A percentile compares a stretch with the other conserved stretches of the same genome.
phyloP scores from a whole-genome alignment of 1,140 invertebrate genomes.

The Hyphantria cunea region DNA sequence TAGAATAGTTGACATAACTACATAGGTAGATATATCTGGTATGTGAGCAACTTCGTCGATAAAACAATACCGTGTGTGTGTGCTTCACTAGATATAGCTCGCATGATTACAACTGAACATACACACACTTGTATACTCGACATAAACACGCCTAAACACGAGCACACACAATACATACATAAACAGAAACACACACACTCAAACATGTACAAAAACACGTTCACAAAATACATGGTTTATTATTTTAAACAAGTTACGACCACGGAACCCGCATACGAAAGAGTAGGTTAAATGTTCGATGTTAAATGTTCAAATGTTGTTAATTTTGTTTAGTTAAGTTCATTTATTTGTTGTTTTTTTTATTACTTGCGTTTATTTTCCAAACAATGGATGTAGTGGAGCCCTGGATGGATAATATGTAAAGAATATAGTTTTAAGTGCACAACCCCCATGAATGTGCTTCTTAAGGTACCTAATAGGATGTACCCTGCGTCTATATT shows the following conservation, averaged over 20 bases:
- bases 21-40: slow-evolving; percentile 58
- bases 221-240: slow-evolving; percentile 40
- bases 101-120: slow-evolving; percentile 53
- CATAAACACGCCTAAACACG: slow-evolving; percentile 11
- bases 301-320: slow-evolving; percentile 58
- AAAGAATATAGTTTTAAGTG: slow-evolving; percentile 68
- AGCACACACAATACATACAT: background rate
- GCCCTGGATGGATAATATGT: slow-evolving; percentile 68
- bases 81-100: slow-evolving; percentile 64
- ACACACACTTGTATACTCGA: slow-evolving; percentile 49
- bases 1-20: background rate
- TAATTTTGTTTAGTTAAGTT: slow-evolving; percentile 38
- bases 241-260: slow-evolving; percentile 26
- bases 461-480: slow-evolving; percentile 71
- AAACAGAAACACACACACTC: slow-evolving; percentile 39
- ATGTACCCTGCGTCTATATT: slow-evolving; percentile 62
- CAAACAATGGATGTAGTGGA: slow-evolving; percentile 55
- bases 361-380: slow-evolving; percentile 37
- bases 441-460: slow-evolving; percentile 78
- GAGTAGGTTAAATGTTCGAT: slow-evolving; percentile 47
- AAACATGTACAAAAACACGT: slow-evolving; percentile 53
- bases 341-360: slow-evolving; percentile 42
- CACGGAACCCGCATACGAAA: slow-evolving; percentile 28
- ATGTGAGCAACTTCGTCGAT: slow-evolving; percentile 74
- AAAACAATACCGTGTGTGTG: slow-evolving; percentile 52